A percentile compares a stretch with the other conserved stretches of the same genome.
Evolutionary conservation across 1,140 invertebrate species (phyloP).

Genomic region (Chymomyza costata): DNA sequence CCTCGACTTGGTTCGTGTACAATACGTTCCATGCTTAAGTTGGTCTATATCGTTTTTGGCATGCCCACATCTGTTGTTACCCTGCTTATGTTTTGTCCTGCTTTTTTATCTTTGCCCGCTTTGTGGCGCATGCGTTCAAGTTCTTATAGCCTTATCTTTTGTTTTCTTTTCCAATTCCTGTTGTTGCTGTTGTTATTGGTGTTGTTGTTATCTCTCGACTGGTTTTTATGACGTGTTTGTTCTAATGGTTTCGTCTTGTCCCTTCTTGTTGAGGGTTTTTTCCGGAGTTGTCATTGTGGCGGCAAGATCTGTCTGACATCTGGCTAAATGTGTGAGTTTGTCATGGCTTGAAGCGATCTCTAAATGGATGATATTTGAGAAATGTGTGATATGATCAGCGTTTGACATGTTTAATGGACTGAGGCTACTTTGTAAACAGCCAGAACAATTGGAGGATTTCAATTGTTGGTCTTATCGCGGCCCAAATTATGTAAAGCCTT

Average conservation of each 20-base stretch:
- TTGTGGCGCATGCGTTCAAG: constrained; percentile 36
- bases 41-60: constrained; percentile 43
- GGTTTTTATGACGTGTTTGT: constrained; percentile 49
- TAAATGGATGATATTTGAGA: neutral
- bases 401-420: constrained; percentile 12
- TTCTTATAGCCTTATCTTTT: constrained; percentile 30
- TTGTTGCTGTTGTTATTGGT: too few relatives aligned
- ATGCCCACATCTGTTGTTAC: constrained; percentile 44
- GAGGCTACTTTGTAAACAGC: too few relatives aligned
- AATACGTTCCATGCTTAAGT: constrained; percentile 12
- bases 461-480: too few relatives aligned
- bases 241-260: constrained; percentile 14
- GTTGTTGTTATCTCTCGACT: constrained; percentile 19
- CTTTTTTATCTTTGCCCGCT: constrained; percentile 1
- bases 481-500: too few relatives aligned
- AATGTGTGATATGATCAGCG: constrained; percentile 29
- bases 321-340: constrained; percentile 33
- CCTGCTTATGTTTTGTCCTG: neutral
- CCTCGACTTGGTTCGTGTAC: neutral
- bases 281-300: neutral
- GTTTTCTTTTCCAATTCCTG: too few relatives aligned
- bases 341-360: constrained; percentile 6
- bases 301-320: constrained; percentile 28
- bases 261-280: constrained; percentile 16
- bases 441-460: too few relatives aligned